Base-by-base conservation (phyloP, 2,888 invertebrate species). In the Trissolcus brochymenae region DNA sequence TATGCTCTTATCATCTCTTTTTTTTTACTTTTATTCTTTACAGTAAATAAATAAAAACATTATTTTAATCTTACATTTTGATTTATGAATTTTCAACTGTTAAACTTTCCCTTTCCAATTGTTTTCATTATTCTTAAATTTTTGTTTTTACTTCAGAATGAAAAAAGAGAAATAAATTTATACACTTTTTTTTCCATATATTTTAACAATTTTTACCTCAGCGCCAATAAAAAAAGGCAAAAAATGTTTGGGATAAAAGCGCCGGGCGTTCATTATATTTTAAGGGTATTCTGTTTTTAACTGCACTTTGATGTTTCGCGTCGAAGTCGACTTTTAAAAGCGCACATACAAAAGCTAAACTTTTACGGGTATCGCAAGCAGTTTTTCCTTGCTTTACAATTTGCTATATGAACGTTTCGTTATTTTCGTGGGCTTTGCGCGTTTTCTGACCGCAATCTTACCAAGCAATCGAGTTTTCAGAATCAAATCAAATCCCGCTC, bases 371-470 rank as follows among this genome's bases (percentile, higher is more conserved):
- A 49, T 49, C 49, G 49, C 17, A 49, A 35, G 49, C 49, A 9
- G 35, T 35, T 35, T 35, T 35, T 35, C 35, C n/a, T 21, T 11
- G 35, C 35, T 35, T 35, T 35, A 35, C 49, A 49, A 49, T 49
- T 49, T 49, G 11, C 17, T 49, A n/a, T 16, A 35, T 35, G 49
- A 49, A 49, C 49, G 49, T 17, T 17, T 49, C 49, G 49, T 49
- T 49, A 49, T 49, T 49, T 35, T 35, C 14, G 49, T 49, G 17
- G 9, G 49, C 49, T 49, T 49, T 49, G 49, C 49, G 49, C 17
- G 14, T 49, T 49, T 49, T 16, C 49, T 49, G 16, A 49, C 17
- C 14, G 17, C 17, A 49, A 49, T 49, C 14, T 49, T 49, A 49
- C 14, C 17, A 49, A 49, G 49, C 49, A 49, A 49, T 49, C 49